Evolutionary conservation across 2,888 invertebrate genomes (phyloP), one percentile per base, ranked within the genome.

Genomic region (Ligdia adustata): DNA sequence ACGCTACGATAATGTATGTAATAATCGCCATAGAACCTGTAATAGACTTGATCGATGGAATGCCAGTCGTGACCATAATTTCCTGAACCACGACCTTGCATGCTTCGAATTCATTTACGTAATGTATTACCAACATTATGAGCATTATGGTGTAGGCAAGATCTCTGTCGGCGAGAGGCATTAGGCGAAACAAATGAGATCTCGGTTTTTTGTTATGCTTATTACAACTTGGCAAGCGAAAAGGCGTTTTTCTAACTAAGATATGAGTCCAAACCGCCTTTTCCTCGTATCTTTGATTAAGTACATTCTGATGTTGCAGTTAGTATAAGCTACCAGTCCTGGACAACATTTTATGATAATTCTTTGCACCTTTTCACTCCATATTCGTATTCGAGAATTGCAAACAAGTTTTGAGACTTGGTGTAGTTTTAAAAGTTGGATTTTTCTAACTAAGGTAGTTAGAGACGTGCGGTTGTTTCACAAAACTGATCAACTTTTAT

Each of bases 71-170:
- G 53, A 37, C 38, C 34, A 39, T 56, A 60, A 61, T 61, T 69
- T 69, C 66, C 64, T 69, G 54, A 37, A 58, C 47, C 47, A 42
- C 52, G 60, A 58, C 74, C 72, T 74, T 72, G 51, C 64, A 62
- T 69, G 62, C 57, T 58, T 62, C 48, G 48, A 61, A 56, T 58
- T 64, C 47, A 64, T 64, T 58, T 55, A 57, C 52, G 54, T 57
- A 58, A 60, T 55, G 46, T 46, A 55, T 57, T 43, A 54, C 55
- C 37, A 49, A 55, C 38, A 48, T 48, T 48, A 42, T 31, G 32
- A 28, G 24, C 54, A 48, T 39, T 48, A 46, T 40, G 40, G 9
- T 29, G 34, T 43, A 34, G 29, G 34, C 38, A 32, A 11, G 26
- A 42, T 47, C 52, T 45, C 12, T 28, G 37, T 40, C 29, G 26